Conservation (phyloP, 2,113 vertebrate species). For the Indicator maculatus region DNA sequence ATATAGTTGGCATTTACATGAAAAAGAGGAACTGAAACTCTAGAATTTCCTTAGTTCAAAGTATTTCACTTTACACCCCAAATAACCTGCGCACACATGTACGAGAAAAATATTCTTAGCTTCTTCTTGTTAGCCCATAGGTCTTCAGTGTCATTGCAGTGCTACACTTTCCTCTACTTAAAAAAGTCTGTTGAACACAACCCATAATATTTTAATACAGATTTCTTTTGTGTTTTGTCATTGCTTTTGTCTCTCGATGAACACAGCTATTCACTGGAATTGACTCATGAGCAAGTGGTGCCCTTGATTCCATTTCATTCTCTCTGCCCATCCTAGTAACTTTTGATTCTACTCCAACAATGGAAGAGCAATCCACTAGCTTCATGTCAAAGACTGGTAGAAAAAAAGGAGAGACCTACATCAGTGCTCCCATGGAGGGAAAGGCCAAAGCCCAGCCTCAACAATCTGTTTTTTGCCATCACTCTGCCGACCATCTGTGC, state of each 20-base stretch:
- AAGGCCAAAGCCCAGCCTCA: not conserved
- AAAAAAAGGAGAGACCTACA: not conserved
- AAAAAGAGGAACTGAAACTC: not conserved
- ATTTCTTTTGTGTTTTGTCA: not conserved
- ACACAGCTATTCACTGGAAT: not conserved
- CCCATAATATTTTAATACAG: not conserved
- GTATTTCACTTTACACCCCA: not conserved
- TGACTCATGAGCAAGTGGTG: not conserved
- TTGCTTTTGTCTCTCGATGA: not conserved
- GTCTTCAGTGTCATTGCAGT: not conserved
- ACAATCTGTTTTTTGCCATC: not conserved
- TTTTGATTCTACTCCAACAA: not conserved
- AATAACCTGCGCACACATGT: not conserved
- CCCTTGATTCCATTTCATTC: not conserved
- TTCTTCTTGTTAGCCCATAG: not conserved
- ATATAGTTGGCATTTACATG: not conserved
- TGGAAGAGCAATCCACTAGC: not conserved
- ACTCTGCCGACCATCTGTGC: not conserved
- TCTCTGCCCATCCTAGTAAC: not conserved
- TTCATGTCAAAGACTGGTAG: not conserved
- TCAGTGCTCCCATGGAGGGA: not conserved
- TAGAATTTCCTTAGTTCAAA: not conserved
- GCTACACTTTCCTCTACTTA: not conserved
- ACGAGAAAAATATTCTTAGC: not conserved
- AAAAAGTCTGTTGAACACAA: not conserved